A percentile compares a stretch with the other conserved stretches of the same genome.
These are phyloP conservation scores for Hyles euphorbiae DNA, from an alignment of 1,140 invertebrate genomes.

Conservation along the genomic window DNA sequence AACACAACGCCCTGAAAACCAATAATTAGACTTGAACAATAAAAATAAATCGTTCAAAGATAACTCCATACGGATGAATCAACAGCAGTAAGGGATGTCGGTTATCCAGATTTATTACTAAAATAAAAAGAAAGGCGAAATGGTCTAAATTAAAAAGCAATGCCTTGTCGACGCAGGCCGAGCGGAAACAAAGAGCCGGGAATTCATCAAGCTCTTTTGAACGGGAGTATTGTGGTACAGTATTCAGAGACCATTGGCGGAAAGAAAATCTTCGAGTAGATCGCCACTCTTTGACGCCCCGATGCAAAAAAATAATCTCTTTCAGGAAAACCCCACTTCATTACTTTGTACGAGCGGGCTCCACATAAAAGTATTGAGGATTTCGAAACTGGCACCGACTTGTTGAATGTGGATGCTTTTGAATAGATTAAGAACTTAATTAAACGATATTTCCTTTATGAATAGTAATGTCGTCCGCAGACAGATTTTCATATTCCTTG, in stretches of 20 bases:
- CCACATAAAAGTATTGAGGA: slow-evolving; percentile 55
- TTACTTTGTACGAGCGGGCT: slow-evolving; percentile 52
- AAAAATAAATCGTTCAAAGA: slow-evolving; percentile 2
- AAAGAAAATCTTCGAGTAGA: slow-evolving; percentile 68
- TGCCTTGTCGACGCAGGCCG: slow-evolving; percentile 66
- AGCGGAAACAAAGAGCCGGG: slow-evolving; percentile 66
- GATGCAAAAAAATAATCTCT: slow-evolving; percentile 66
- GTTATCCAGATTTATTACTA: slow-evolving; percentile 65
- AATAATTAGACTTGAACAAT: too few relatives aligned
- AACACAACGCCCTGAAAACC: too few relatives aligned
- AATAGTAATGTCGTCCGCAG: slow-evolving; percentile 18
- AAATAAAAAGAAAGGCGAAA: slow-evolving; percentile 63
- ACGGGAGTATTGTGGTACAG: slow-evolving; percentile 63
- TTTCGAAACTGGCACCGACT: slow-evolving; percentile 54
- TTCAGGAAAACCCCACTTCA: slow-evolving; percentile 62
- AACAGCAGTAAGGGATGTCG: slow-evolving; percentile 44
- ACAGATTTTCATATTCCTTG: background rate
- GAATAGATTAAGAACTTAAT: slow-evolving; percentile 60
- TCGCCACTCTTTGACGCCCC: slow-evolving; percentile 70
- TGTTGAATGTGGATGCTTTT: slow-evolving; percentile 61
- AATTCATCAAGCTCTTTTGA: slow-evolving; percentile 74
- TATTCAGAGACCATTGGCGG: slow-evolving; percentile 65
- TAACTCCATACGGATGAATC: slow-evolving; percentile 26
- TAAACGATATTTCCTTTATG: slow-evolving; percentile 49
- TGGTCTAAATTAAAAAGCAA: slow-evolving; percentile 74